Percentiles rank a stretch among this genome's conserved stretches.
Evolutionary conservation across 2,113 vertebrate genomes (phyloP).

Genomic region (Meriones unguiculatus): DNA sequence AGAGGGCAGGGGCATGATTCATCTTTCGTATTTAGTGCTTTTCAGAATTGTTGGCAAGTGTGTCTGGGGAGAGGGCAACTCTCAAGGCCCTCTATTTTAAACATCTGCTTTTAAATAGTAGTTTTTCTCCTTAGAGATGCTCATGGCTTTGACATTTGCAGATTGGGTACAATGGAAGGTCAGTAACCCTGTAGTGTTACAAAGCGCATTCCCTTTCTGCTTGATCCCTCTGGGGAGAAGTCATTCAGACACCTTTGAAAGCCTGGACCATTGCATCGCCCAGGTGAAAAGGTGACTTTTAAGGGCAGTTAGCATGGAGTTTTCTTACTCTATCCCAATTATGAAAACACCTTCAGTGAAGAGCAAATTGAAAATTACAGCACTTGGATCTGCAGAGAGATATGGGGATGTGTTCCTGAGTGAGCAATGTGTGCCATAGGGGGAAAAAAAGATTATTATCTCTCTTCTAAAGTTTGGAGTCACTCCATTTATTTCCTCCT

Average conservation of each 20-base stretch:
- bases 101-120: constrained; percentile 74
- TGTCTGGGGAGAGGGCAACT: constrained; percentile 57
- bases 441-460: background rate
- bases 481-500: background rate
- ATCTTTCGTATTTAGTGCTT: constrained; percentile 57
- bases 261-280: constrained; percentile 67
- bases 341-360: constrained; percentile 83
- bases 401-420: constrained; percentile 61
- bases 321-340: constrained; percentile 81
- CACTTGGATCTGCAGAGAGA: constrained; percentile 67
- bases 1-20: background rate
- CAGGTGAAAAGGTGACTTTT: constrained; percentile 79
- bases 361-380: constrained; percentile 82
- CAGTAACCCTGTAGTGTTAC: constrained; percentile 70
- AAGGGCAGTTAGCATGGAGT: constrained; percentile 82
- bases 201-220: constrained; percentile 60
- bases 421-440: constrained; percentile 12
- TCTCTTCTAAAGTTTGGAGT: background rate
- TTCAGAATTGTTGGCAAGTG: constrained; percentile 59
- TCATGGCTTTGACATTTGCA: constrained; percentile 75
- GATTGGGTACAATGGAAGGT: constrained; percentile 76
- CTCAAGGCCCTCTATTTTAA: constrained; percentile 70
- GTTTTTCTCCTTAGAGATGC: constrained; percentile 65
- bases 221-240: constrained; percentile 39
- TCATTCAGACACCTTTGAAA: constrained; percentile 69